phyloP scores from a whole-genome alignment of 2,113 vertebrate genomes.

The Synchiropus splendidus region DNA sequence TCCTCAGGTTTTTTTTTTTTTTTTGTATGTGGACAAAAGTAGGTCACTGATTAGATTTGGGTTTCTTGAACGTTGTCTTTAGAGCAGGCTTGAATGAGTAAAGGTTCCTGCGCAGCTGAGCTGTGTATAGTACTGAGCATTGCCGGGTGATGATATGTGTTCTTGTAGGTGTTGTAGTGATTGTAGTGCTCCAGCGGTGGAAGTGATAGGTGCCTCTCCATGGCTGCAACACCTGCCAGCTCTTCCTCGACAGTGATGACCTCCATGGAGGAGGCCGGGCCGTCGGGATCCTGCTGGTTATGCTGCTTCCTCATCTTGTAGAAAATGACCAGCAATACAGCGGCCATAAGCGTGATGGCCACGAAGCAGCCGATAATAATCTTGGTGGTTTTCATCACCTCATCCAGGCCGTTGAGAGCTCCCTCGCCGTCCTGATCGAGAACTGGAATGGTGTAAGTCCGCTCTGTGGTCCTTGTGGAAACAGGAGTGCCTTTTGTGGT shows the following conservation, averaged over 20 bases:
- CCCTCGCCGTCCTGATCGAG: conserved; percentile 70
- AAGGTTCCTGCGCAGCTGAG: conserved; percentile 96
- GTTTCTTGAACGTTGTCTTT: conserved; percentile 77
- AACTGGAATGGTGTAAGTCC: conserved; percentile 87
- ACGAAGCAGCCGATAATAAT: conserved; percentile 82
- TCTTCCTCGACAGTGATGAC: conserved; percentile 97
- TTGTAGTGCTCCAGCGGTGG: conserved; percentile 95
- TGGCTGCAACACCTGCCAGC: conserved; percentile 82
- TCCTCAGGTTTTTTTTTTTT: too few species aligned
- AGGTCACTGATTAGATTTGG: conserved; percentile 58
- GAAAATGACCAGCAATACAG: conserved; percentile 96
- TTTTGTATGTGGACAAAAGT: conserved; percentile 65
- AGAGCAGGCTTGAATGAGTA: conserved; percentile 79
- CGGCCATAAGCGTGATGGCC: conserved; percentile 97
- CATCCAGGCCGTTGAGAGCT: conserved; percentile 60
- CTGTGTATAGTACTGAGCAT: conserved; percentile 97
- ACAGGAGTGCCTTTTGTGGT: conserved; percentile 86
- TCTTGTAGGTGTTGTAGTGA: conserved; percentile 97
- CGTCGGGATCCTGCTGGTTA: conserved; percentile 89
- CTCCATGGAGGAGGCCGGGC: conserved; percentile 90
- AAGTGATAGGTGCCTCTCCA: conserved; percentile 94
- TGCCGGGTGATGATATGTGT: conserved; percentile 89
- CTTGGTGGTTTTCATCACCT: conserved; percentile 75
- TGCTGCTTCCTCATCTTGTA: conserved; percentile 99
- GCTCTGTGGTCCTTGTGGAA: conserved; percentile 75